These are phyloP conservation scores for Sus cebifrons DNA, from an alignment of 2,797 vertebrate genomes.

Conservation along the genomic window DNA sequence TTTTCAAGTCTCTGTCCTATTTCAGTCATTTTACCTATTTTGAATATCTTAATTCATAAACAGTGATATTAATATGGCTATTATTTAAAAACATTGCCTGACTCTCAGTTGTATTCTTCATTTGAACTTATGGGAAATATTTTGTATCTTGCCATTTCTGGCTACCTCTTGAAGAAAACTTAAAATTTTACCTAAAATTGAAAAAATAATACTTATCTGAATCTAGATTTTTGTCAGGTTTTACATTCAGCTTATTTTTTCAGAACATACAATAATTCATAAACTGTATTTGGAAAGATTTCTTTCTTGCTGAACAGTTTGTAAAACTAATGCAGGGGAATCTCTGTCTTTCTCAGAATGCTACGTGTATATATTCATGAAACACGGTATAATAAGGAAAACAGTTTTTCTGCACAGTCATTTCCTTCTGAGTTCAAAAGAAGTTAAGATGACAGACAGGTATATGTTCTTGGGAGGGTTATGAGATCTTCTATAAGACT, in stretches of 20 bases:
- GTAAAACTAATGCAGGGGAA: background rate
- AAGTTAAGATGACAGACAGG: background rate
- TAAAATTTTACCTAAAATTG: background rate
- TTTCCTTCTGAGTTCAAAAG: background rate
- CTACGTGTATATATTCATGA: background rate
- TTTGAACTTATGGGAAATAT: background rate
- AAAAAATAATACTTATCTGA: background rate
- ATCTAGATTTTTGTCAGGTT: background rate
- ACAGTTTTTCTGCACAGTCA: background rate
- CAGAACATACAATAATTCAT: background rate
- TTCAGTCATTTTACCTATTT: background rate
- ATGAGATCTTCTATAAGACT: background rate
- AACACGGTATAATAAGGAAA: background rate
- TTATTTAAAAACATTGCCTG: background rate
- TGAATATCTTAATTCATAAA: background rate
- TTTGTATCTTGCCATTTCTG: background rate
- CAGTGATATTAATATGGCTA: background rate
- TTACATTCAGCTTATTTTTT: background rate
- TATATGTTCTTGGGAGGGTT: background rate
- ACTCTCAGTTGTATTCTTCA: background rate
- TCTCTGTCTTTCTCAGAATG: background rate
- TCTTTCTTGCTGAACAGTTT: background rate
- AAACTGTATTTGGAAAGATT: background rate
- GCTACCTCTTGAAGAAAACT: background rate
- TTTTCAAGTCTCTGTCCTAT: background rate